Evolutionary conservation across 2,888 invertebrate species (phyloP).

Genomic region (Spodoptera littoralis): DNA sequence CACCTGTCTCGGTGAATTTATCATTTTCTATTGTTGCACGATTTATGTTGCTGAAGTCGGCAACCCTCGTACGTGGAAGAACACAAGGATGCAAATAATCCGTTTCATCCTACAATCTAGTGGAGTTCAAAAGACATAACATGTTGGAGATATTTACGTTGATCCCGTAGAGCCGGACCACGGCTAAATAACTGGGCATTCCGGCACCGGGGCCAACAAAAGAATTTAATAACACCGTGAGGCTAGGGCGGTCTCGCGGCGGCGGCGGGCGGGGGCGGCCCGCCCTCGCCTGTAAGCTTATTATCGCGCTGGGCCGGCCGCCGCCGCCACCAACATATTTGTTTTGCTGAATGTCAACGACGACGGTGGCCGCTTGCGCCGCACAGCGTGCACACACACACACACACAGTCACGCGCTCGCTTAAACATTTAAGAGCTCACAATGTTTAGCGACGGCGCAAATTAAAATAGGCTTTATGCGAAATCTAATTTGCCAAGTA

Average conservation of each 20-base stretch:
- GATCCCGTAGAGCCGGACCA: conserved; percentile 77
- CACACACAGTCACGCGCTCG: conserved; percentile 77
- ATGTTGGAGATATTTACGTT: conserved; percentile 76
- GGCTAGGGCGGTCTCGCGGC: conserved; percentile 68
- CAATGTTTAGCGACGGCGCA: conserved; percentile 85
- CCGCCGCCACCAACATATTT: conserved; percentile 81
- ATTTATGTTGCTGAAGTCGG: conserved; percentile 54
- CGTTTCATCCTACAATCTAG: conserved; percentile 70
- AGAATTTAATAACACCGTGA: conserved; percentile 85
- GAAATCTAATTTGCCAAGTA: conserved; percentile 87
- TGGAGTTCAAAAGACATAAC: conserved; percentile 77
- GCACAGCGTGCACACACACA: conserved; percentile 76
- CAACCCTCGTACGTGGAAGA: conserved; percentile 46
- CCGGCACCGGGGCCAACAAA: conserved; percentile 77
- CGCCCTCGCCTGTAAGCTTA: conserved; percentile 83
- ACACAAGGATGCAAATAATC: conserved; percentile 73
- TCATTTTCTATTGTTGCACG: conserved; percentile 69
- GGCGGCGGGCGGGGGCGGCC: conserved; percentile 63
- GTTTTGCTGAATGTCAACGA: conserved; percentile 83
- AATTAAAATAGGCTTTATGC: conserved; percentile 88
- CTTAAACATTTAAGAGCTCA: conserved; percentile 86
- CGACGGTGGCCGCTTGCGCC: conserved; percentile 63
- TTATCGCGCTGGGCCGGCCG: conserved; percentile 74
- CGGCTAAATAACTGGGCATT: conserved; percentile 82
- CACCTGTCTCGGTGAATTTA: conserved; percentile 75